Base-by-base conservation (phyloP, 1,140 invertebrate genomes). In the Drosophila ambigua region DNA sequence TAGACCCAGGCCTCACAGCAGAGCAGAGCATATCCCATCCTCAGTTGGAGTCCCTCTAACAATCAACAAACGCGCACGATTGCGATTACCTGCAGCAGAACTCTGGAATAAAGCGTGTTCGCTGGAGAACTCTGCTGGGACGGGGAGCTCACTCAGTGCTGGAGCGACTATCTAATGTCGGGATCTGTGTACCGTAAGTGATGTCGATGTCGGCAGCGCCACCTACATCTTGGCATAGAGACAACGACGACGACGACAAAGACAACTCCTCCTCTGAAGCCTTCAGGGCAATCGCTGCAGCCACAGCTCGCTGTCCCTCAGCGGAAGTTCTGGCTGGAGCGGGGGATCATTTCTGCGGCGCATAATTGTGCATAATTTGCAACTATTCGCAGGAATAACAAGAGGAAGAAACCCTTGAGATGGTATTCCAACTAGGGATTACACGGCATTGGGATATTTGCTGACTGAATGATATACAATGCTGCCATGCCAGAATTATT, bases 201-300 rank as follows among this genome's bases (percentile, higher is more conserved):
- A 80, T 85, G 77, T 85, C 65, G 82, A 77, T 78, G 82, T 85
- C 81, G 79, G 68, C 79, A 82, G 79, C 79, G 78, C 83, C 82
- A 87, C 82, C 82, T 87, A 87, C 83, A 88, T 82, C 65, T 79
- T 55, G 46, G 35, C 43, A 44, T 63, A 54, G 61, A 54, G 72
- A 64, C 46, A 76, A 61, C 54, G 45, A 64, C 46, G 64, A 23
- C 13, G 8, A 53, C 44, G 58, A 61, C 35, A 28, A 16, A 26
- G 39, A 74, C 51, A 74, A 45, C 46, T 41, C 15, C 24, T 23
- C n/a, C 24, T 23, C n/a, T 26, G 52, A 13, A 41, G 13, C 49
- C 43, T 48, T 54, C 11, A 49, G 24, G 44, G 28, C 53, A 55
- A 26, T 23, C 28, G 53, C 60, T 52, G 28, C 31, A 45, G 20